Base-by-base conservation (phyloP, 2,113 vertebrate genomes). In the Neolamprologus ventralis region DNA sequence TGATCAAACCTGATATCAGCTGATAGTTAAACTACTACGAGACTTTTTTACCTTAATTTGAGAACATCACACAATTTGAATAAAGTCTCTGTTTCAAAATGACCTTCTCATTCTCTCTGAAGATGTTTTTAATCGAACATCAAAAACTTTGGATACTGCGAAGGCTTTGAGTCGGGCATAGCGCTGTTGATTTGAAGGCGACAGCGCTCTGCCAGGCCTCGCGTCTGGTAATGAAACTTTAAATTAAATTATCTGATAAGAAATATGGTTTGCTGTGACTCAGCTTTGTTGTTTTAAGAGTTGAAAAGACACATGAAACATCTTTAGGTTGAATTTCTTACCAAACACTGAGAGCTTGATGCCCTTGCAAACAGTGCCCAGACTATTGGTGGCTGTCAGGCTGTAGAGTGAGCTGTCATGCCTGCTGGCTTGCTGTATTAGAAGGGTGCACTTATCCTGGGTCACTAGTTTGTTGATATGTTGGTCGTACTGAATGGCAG, bases 401-500 rank as follows among this genome's bases (percentile, higher is more conserved):
- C 97, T 97, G 90, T 98, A 99, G 83, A 99, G 92, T 60, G 96
- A 97, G 71, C 97, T 99, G 96, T 99, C 98, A 14, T 87, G 97
- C 94, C 98, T 96, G 90, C 95, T 97, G 94, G 98, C 97, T 87
- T 99, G 98, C 42, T 98, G 97, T 89, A 99, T 97, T 42, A 98
- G 91, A 90, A 99, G 96, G 2, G 97, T 99, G 89, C 99, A 99
- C 90, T 97, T 97, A 40, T 99, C 92, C 58, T 98, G 97, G 53
- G 93, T 97, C 83, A 99, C 96, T 8, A 98, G 96, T 94, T 99
- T 99, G 95, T 97, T 99, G 82, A 99, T 95, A 42, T 98, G 98
- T 81, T 98, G 97, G 92, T 98, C 98, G 35, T 99, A 99, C 1
- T 95, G 40, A 55, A 99, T 91, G 23, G 97, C 95, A 7, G 92